Evolutionary conservation across 1,140 invertebrate species (phyloP), one percentile per base, ranked within the genome.

Genomic region (Eciton burchellii): DNA sequence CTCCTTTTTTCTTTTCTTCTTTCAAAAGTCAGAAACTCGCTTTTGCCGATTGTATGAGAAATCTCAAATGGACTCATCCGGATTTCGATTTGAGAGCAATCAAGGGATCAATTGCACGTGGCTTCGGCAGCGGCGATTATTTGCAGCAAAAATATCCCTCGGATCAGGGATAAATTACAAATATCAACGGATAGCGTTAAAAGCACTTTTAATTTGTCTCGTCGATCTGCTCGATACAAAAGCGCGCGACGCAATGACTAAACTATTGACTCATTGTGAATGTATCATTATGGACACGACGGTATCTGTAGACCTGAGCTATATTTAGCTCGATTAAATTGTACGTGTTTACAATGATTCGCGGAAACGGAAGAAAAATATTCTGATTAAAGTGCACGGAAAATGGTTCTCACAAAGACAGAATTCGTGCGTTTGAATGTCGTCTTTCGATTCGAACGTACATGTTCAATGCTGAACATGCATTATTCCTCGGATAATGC

Each of bases 81-180:
- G 24, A 60, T 60, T 73, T 73, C 41, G 21, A 60, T 73, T 73
- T 60, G 24, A 41, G 21, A 45, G 9, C 41, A 73, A 73, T 73
- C 54, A 73, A 16, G 9, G n/a, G n/a, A n/a, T n/a, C n/a, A n/a
- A 60, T 60, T 21, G 41, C 56, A 57, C 3, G 52, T 56, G 8
- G 9, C 9, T 19, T 12, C 35, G 11, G 5, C 21, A 73, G 21
- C 41, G 45, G 60, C 45, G 59, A 73, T 29, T 60, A 26, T 73
- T 60, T 26, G n/a, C 29, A 73, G 59, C 45, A 45, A 73, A n/a
- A n/a, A n/a, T n/a, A 59, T 73, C 11, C 35, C 26, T 2, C 16
- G 12, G 35, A 73, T 72, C 57, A 57, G 57, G n/a, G n/a, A 59
- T 45, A 45, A 72, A 43, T 16, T 52, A 19, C 21, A 26, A 73